Conservation (phyloP, 2,888 invertebrate species). For the Conops quadrifasciatus region DNA sequence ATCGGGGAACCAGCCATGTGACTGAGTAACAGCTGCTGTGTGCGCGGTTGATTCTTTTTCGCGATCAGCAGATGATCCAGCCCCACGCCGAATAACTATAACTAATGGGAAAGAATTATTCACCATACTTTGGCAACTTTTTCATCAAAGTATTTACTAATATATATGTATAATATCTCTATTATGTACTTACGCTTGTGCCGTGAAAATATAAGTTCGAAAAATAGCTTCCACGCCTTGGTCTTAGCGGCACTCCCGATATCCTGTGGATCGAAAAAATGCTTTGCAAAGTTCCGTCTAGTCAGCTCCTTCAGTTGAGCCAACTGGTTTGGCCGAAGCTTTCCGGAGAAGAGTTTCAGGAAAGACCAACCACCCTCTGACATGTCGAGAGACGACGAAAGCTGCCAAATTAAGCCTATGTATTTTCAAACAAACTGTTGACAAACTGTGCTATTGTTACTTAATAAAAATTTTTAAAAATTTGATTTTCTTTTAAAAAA, state of each 20-base stretch:
- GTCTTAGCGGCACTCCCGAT: background rate
- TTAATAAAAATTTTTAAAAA: background rate
- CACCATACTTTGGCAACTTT: no score
- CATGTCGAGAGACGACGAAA: no score
- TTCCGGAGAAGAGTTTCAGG: background rate
- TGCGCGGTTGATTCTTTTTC: background rate
- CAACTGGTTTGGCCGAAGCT: background rate
- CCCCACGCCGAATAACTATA: no score
- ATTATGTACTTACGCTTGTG: conserved; percentile 12
- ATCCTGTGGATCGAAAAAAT: background rate
- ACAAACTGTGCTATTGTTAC: background rate
- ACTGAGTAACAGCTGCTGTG: background rate
- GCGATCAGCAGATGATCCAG: no score
- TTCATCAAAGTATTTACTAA: no score
- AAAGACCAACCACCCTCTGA: background rate
- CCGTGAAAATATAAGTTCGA: conserved; percentile 3
- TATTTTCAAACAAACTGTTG: conserved; percentile 3
- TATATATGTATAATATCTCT: background rate
- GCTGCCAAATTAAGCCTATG: no score
- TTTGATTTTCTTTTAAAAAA: background rate
- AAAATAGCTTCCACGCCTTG: background rate
- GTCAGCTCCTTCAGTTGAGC: conserved; percentile 2
- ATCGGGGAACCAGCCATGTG: conserved; percentile 71
- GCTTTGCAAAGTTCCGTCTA: background rate
- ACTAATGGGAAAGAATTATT: no score